Evolutionary conservation across 2,888 invertebrate species (phyloP).

Genomic region (Norana najaformis): DNA sequence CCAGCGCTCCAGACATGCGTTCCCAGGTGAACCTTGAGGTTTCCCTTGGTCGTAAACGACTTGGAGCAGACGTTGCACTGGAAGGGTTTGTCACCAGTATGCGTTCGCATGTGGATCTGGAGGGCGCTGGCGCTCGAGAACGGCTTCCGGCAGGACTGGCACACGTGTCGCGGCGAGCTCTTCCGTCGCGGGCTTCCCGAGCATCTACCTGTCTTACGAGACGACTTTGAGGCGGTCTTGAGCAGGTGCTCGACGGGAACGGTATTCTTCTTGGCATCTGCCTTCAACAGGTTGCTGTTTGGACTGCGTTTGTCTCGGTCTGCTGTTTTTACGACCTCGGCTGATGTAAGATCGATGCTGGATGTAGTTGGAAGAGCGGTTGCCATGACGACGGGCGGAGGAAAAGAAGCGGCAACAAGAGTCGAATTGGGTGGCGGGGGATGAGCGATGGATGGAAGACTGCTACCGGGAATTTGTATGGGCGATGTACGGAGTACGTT

Average conservation of each 20-base stretch:
- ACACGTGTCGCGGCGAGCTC: constrained; percentile 65
- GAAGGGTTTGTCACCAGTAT: constrained; percentile 97
- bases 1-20: constrained; percentile 97
- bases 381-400: not conserved
- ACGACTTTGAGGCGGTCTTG: not conserved
- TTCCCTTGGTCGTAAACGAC: constrained; percentile 93
- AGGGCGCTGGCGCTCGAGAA: constrained; percentile 96
- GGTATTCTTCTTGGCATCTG: not conserved
- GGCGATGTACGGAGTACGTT: not conserved
- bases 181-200: constrained; percentile 29
- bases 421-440: not conserved
- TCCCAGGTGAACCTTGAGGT: constrained; percentile 87
- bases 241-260: not conserved
- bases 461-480: not conserved
- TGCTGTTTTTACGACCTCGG: not conserved
- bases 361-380: not conserved
- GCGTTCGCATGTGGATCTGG: constrained; percentile 97
- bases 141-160: constrained; percentile 96
- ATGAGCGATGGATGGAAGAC: not conserved
- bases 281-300: not conserved
- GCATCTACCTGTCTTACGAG: not conserved
- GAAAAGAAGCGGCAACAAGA: not conserved
- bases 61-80: constrained; percentile 71
- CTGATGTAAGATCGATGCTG: not conserved
- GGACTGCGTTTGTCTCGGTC: not conserved